These are phyloP conservation scores for Bagarius yarrelli DNA, from an alignment of 2,113 vertebrate genomes.

Conservation along the genomic window DNA sequence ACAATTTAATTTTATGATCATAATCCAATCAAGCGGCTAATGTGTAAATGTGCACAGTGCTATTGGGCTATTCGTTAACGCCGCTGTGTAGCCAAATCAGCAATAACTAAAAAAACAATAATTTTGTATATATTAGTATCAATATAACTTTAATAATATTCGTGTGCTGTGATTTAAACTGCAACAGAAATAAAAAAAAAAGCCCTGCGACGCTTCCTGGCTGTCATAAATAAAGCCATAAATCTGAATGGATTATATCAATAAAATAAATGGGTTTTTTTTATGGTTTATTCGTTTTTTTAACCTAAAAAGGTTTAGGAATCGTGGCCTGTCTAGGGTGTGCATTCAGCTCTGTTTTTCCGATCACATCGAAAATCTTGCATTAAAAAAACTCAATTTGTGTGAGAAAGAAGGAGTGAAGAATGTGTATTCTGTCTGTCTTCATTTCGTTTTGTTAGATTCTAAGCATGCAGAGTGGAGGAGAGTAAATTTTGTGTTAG, in stretches of 20 bases:
- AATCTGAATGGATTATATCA: neutral
- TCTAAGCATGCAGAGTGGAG: slow-evolving; percentile 55
- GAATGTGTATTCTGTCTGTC: neutral
- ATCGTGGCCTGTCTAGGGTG: neutral
- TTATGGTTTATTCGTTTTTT: neutral
- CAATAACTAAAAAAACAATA: too few species aligned
- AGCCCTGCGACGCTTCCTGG: neutral
- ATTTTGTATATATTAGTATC: too few species aligned
- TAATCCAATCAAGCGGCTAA: neutral
- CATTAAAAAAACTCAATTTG: neutral
- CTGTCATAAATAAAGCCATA: too few species aligned
- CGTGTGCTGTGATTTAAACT: neutral
- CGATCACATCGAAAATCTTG: neutral
- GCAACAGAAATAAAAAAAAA: neutral
- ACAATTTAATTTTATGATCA: neutral
- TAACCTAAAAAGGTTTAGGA: neutral
- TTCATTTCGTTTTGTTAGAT: slow-evolving; percentile 40
- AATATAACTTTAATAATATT: too few species aligned
- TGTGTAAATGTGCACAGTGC: neutral
- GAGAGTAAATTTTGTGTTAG: slow-evolving; percentile 30
- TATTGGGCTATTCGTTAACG: too few species aligned
- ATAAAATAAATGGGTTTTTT: neutral
- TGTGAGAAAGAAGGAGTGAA: neutral
- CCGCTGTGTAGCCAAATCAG: too few species aligned
- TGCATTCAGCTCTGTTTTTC: neutral